Base-by-base conservation (phyloP, 2,888 invertebrate species). In the Embidobia sp. region DNA sequence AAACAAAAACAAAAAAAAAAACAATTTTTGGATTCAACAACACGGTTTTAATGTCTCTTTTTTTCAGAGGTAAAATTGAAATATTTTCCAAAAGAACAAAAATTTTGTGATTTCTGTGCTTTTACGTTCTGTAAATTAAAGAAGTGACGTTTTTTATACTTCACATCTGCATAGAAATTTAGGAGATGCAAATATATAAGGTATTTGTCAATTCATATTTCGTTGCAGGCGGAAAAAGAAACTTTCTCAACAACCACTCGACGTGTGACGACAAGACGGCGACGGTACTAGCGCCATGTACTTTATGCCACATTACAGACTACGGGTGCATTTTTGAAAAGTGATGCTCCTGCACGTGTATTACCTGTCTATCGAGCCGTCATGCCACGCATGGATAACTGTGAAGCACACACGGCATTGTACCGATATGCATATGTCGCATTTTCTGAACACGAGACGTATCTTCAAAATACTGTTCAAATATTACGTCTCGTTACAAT, bases 281-380 rank as follows among this genome's bases (percentile, higher is more conserved):
- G 55, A 66, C 53, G 64, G 66, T 46, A 63, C 31, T 72, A 69
- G 61, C 70, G 61, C 61, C 66, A 37, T 53, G 77, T 67, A 77
- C 67, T 72, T 63, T 40, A 48, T 53, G 48, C 51, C 44, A 51
- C 63, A 67, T 72, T 67, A 63, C 63, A 63, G 61, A 72, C 48
- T 64, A 46, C 35, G 40, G 64, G 35, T 63, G 46, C 72, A 77
- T 77, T 66, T 77, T 72, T 46, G 48, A 66, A 49, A 42, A 61
- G 72, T 35, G 48, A 67, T 70, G 70, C 77, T 67, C 31, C 15
- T 37, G 61, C 40, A 55, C 49, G 61, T 61, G 53, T 67, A 67
- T 61, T 73, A 72, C 61, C 46, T 72, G 77, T 66, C 66, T 72
- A 61, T 77, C 72, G 66, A 66, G 44, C 61, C 76, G 55, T 77